These are phyloP conservation scores for Rhombomys opimus DNA, from an alignment of 2,113 vertebrate species.

Conservation along the genomic window DNA sequence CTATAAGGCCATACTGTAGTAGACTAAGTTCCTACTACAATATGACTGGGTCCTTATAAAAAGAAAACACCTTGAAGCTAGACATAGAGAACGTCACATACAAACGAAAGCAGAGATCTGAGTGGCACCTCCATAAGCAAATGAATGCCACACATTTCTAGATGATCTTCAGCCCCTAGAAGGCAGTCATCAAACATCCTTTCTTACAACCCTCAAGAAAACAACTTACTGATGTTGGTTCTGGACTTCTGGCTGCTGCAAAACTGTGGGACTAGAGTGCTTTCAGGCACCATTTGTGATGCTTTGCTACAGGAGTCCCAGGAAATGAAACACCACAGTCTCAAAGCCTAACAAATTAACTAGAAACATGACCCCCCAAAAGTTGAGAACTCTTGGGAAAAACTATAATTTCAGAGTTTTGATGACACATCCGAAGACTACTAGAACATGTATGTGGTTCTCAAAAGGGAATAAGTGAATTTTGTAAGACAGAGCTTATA, in stretches of 20 bases:
- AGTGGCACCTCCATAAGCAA: neutral
- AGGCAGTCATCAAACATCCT: neutral
- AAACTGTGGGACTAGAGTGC: neutral
- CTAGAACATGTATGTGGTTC: neutral
- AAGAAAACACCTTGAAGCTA: neutral
- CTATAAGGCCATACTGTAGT: constrained; percentile 40
- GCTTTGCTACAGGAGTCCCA: constrained; percentile 16
- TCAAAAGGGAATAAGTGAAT: constrained; percentile 42
- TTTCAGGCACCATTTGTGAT: neutral
- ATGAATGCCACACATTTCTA: neutral
- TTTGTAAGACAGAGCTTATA: constrained; percentile 36
- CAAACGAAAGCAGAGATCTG: neutral
- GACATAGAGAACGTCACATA: neutral
- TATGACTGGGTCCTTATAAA: neutral
- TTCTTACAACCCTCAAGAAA: neutral
- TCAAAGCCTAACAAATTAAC: neutral
- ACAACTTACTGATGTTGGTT: neutral
- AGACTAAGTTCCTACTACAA: neutral
- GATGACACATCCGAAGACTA: neutral
- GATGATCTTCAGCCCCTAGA: neutral
- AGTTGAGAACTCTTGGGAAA: constrained; percentile 36
- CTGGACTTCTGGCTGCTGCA: neutral
- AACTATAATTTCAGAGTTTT: neutral
- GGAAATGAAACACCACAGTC: neutral
- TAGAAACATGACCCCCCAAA: constrained; percentile 37